phyloP scores from a whole-genome alignment of 2,797 vertebrate genomes.

The Mastacembelus armatus region DNA sequence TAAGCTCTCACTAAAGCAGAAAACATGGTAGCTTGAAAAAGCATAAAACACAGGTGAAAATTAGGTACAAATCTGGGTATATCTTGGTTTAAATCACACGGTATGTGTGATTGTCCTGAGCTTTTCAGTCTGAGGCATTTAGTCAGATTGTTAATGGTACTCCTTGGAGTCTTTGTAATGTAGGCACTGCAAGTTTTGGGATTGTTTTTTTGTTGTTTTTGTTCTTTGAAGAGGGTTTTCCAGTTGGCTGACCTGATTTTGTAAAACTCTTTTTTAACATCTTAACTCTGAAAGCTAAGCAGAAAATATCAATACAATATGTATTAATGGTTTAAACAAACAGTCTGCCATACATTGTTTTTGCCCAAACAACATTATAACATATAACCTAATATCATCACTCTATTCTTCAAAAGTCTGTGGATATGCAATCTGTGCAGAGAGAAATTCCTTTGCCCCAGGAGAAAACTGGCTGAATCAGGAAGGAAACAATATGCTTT shows the following conservation, averaged over 20 bases:
- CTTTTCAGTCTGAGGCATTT: neutral
- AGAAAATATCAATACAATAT: neutral
- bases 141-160: neutral
- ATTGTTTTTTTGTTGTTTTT: slow-evolving; percentile 6
- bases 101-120: neutral
- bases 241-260: slow-evolving; percentile 57
- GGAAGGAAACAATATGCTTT: slow-evolving; percentile 46
- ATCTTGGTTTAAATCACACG: neutral
- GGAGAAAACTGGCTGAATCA: slow-evolving; percentile 58
- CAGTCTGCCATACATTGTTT: neutral
- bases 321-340: neutral
- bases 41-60: too few species aligned
- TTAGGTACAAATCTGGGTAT: too few species aligned
- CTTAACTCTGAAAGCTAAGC: slow-evolving; percentile 20
- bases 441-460: slow-evolving; percentile 41
- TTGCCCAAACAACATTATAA: neutral
- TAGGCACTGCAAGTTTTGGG: slow-evolving; percentile 32
- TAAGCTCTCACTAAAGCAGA: too few species aligned
- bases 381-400: neutral
- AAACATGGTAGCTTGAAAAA: too few species aligned
- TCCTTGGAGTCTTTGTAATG: slow-evolving; percentile 1
- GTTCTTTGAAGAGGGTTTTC: slow-evolving; percentile 42
- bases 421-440: neutral
- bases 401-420: too few species aligned
- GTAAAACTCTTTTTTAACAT: slow-evolving; percentile 26